phyloP scores from a whole-genome alignment of 2,113 vertebrate species.

The Phalacrocorax aristotelis region DNA sequence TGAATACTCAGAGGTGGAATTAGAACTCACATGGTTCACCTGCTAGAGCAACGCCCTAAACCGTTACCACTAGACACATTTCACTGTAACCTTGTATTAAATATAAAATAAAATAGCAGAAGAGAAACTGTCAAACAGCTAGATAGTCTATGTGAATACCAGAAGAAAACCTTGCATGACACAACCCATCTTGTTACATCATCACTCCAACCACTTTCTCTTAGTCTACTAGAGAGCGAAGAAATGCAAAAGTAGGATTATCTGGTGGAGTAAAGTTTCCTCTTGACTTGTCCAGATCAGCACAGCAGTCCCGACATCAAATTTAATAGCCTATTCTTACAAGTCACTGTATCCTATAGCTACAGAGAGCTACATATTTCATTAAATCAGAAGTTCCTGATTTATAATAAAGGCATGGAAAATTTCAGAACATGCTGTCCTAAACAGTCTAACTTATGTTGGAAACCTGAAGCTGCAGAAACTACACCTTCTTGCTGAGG shows the following conservation, averaged over 20 bases:
- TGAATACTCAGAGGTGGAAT: background rate
- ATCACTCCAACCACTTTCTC: background rate
- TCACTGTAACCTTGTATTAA: background rate
- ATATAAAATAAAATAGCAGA: background rate
- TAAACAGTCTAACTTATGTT: background rate
- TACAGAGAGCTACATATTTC: background rate
- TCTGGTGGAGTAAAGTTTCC: background rate
- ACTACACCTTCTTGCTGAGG: background rate
- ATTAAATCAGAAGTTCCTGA: background rate
- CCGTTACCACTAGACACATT: background rate
- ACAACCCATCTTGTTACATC: background rate
- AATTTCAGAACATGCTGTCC: background rate
- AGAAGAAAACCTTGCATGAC: background rate
- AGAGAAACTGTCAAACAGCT: background rate
- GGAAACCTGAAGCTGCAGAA: background rate
- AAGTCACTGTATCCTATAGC: background rate
- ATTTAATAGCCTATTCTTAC: background rate
- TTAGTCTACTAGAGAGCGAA: background rate
- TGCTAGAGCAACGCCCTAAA: background rate
- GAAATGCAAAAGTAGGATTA: background rate
- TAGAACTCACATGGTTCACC: background rate
- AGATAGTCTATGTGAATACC: background rate
- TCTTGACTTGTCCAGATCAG: background rate
- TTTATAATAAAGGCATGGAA: background rate
- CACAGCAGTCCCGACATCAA: background rate